Evolutionary conservation across 2,888 invertebrate genomes (phyloP).

Genomic region (Lithophane leautieri): DNA sequence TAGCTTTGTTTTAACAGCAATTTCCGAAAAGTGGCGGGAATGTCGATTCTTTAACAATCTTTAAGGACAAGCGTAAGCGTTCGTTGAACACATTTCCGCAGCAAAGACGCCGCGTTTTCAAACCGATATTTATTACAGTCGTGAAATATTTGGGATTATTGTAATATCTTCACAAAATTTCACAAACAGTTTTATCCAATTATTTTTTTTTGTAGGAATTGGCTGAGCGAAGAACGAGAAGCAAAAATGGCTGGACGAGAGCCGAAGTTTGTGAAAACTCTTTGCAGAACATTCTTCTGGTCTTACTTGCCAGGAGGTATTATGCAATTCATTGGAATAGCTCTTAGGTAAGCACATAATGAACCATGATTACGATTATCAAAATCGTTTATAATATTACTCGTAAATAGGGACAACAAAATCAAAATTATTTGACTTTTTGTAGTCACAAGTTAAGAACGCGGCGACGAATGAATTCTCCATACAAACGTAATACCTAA

Average conservation of each 20-base stretch:
- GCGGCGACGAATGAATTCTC: too few relatives aligned
- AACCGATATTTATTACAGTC: neutral
- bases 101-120: neutral
- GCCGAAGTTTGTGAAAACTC: conserved; percentile 78
- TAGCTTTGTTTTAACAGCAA: neutral
- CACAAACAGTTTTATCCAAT: neutral
- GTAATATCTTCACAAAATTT: neutral
- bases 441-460: neutral
- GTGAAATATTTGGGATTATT: neutral
- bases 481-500: too few relatives aligned
- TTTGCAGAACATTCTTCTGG: conserved; percentile 79
- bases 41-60: neutral
- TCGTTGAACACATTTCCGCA: neutral
- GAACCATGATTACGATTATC: neutral
- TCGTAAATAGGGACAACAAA: neutral
- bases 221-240: conserved; percentile 79
- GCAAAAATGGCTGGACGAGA: conserved; percentile 76
- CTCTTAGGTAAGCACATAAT: conserved; percentile 74
- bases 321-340: conserved; percentile 77
- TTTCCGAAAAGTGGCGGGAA: conserved; percentile 1
- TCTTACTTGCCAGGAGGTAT: conserved; percentile 82
- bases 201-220: conserved; percentile 73
- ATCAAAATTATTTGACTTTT: neutral
- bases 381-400: neutral
- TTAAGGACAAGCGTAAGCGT: neutral